These are phyloP conservation scores for Scaptomyza reducta DNA, from an alignment of 2,888 invertebrate species.

Conservation along the genomic window DNA sequence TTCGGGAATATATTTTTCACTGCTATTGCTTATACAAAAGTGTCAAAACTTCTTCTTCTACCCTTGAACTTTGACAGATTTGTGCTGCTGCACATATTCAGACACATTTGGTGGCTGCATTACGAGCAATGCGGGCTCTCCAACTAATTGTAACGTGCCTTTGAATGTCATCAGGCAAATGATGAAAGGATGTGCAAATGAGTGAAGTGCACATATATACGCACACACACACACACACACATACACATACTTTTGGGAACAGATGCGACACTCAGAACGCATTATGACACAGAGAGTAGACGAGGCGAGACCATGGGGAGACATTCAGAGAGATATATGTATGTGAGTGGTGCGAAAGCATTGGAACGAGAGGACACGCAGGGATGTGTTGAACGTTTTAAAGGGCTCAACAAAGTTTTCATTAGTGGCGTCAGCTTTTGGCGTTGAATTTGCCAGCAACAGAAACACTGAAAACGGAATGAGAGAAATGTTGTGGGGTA, in stretches of 20 bases:
- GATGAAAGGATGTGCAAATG: slow-evolving; percentile 53
- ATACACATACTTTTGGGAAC: slow-evolving; percentile 34
- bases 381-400: slow-evolving; percentile 60
- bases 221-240: background rate
- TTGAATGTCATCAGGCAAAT: slow-evolving; percentile 40
- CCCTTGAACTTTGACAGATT: background rate
- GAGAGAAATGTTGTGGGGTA: slow-evolving; percentile 6
- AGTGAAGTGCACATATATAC: slow-evolving; percentile 50
- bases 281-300: slow-evolving; percentile 46
- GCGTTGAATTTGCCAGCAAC: slow-evolving; percentile 48
- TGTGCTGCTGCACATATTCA: slow-evolving; percentile 19
- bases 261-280: slow-evolving; percentile 53
- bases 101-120: slow-evolving; percentile 49
- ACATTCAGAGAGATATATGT: slow-evolving; percentile 14
- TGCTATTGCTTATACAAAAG: background rate
- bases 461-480: slow-evolving; percentile 35
- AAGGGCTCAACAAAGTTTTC: slow-evolving; percentile 74
- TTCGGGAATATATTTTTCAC: too few relatives aligned
- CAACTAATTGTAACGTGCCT: slow-evolving; percentile 64
- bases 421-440: slow-evolving; percentile 67
- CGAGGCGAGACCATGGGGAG: slow-evolving; percentile 18
- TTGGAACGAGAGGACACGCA: slow-evolving; percentile 34
- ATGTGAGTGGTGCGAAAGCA: slow-evolving; percentile 8
- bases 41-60: background rate
- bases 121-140: slow-evolving; percentile 26